Conservation (phyloP, 2,113 vertebrate genomes). For the Prionailurus bengalensis region DNA sequence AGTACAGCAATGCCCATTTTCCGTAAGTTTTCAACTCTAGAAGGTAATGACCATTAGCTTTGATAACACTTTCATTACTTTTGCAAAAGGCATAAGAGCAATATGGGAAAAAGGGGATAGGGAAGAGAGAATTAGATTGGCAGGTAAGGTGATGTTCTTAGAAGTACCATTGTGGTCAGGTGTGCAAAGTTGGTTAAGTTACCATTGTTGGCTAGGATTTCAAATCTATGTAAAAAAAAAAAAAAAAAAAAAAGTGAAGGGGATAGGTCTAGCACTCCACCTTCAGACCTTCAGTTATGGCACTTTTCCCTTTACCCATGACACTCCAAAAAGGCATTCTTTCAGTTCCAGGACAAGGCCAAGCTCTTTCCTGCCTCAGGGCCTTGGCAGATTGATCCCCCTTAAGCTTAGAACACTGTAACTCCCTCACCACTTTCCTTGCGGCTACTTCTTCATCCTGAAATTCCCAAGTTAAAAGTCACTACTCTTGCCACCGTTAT, state of each 20-base stretch:
- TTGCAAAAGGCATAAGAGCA: conserved; percentile 46
- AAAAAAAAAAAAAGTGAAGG: too few species aligned
- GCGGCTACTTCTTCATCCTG: neutral
- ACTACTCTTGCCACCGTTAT: neutral
- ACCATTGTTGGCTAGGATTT: conserved; percentile 5
- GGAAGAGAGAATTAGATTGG: neutral
- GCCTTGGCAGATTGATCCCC: neutral
- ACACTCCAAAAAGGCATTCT: neutral
- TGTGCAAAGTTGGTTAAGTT: neutral
- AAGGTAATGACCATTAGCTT: conserved; percentile 9
- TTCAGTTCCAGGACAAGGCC: neutral
- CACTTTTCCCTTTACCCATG: neutral
- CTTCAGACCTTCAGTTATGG: neutral
- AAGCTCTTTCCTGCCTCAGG: neutral
- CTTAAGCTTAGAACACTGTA: neutral
- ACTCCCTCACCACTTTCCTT: neutral
- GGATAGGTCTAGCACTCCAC: neutral
- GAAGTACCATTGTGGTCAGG: neutral
- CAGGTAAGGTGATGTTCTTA: neutral
- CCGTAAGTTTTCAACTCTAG: conserved; percentile 18
- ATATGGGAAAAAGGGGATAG: neutral
- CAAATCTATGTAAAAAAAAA: neutral
- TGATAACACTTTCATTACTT: neutral
- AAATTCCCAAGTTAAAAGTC: conserved; percentile 18
- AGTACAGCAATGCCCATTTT: neutral